These are phyloP conservation scores for Pyrrhia umbra DNA, from an alignment of 2,888 invertebrate species.

Conservation along the genomic window DNA sequence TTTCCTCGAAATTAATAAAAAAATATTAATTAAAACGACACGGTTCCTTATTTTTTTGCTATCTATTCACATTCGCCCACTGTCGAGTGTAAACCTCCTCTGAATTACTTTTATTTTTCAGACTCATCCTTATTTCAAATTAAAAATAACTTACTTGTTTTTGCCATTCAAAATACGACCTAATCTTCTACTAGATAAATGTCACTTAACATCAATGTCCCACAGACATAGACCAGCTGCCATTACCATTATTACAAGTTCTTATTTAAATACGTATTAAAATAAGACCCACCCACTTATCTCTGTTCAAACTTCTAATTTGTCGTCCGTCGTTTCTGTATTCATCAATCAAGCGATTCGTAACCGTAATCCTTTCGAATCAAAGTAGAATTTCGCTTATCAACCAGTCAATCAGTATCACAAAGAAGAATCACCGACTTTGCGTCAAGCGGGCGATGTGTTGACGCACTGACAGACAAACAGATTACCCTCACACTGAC, in stretches of 20 bases:
- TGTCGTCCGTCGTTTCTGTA: conserved; percentile 62
- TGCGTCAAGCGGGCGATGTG: conserved; percentile 75
- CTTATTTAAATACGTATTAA: conserved; percentile 60
- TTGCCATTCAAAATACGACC: conserved; percentile 25
- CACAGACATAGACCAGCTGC: conserved; percentile 21
- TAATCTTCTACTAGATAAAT: conserved; percentile 34
- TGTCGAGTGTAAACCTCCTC: not conserved
- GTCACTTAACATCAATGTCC: conserved; percentile 18
- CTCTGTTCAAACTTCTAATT: conserved; percentile 69
- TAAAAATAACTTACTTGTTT: conserved; percentile 3
- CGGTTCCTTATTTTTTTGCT: conserved; percentile 40
- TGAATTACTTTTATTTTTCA: conserved; percentile 23
- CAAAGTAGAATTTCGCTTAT: conserved; percentile 81
- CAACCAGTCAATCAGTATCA: conserved; percentile 83
- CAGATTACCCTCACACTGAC: conserved; percentile 81
- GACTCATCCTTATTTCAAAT: conserved; percentile 1
- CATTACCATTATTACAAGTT: conserved; percentile 59
- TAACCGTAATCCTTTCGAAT: conserved; percentile 73
- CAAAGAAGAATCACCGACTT: conserved; percentile 82
- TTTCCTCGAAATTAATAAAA: conserved; percentile 12
- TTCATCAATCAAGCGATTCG: conserved; percentile 78
- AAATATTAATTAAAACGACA: conserved; percentile 32
- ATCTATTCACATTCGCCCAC: conserved; percentile 5
- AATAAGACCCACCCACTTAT: conserved; percentile 62
- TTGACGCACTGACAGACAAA: conserved; percentile 83